Base-by-base conservation (phyloP, 2,113 vertebrate genomes). In the Melanotaenia duboulayi region DNA sequence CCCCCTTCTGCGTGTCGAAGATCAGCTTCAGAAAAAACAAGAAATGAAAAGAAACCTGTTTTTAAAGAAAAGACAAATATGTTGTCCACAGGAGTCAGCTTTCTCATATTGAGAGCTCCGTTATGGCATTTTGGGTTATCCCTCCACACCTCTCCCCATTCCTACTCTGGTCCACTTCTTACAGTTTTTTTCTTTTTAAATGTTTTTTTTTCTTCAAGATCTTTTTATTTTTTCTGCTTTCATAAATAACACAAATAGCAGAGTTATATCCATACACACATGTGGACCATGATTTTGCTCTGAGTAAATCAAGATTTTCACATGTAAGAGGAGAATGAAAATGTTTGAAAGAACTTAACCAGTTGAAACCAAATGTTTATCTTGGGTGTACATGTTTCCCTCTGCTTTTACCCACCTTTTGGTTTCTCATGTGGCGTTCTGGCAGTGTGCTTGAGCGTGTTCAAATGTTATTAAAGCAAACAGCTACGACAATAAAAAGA, bases 31-130 rank as follows among this genome's bases (percentile, higher is more conserved):
- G 78, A 84, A 76, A 57, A 70, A 63, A 19, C 86, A 88, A 81
- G 85, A 84, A 77, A 40, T 76, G 73, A 90, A 75, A 87, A 87
- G 71, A 89, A 83, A 82, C 78, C 73, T 51, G 89, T 93, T 94
- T 93, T 94, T 93, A 91, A 92, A 76, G 76, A 89, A 89, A 86
- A 84, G 77, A 90, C 79, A 83, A 82, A 80, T 89, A 90, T 76
- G 95, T 95, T 94, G 95, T 97, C 95, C 96, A 97, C 97, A 96
- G 96, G 94, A 96, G 96, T 96, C 96, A 95, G 97, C 97, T 97
- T 98, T 99, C 97, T 99, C 97, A 99, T 99, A 99, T 99, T 99
- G 97, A 99, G 97, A 99, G 96, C 97, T 98, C 95, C 95, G 96
- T 96, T 97, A 97, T 97, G 97, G 95, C 97, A 97, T 95, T 94